These are phyloP conservation scores for Erebia ligea DNA, from an alignment of 2,888 invertebrate species.

Conservation along the genomic window DNA sequence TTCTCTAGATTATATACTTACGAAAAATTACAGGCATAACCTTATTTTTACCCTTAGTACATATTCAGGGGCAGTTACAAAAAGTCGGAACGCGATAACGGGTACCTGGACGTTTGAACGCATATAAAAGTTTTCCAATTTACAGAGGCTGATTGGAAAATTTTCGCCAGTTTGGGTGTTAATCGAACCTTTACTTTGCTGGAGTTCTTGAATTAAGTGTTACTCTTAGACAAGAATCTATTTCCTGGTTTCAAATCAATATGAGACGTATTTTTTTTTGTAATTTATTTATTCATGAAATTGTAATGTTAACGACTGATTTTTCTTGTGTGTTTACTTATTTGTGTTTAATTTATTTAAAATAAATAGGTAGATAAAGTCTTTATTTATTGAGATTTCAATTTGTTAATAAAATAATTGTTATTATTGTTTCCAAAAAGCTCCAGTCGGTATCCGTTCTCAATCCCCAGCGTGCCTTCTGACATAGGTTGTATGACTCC, in stretches of 20 bases:
- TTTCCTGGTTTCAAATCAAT: conserved; percentile 7
- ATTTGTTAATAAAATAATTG: too few species aligned
- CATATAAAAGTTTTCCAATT: conserved; percentile 83
- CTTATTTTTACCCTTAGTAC: conserved; percentile 31
- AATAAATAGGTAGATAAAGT: too few species aligned
- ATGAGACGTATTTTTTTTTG: not conserved
- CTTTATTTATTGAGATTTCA: too few species aligned
- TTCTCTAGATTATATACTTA: not conserved
- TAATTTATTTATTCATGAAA: too few species aligned
- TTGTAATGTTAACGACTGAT: too few species aligned
- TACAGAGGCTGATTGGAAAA: conserved; percentile 81
- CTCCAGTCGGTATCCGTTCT: too few species aligned
- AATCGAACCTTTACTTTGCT: conserved; percentile 76
- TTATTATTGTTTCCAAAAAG: too few species aligned
- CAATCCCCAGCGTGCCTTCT: too few species aligned
- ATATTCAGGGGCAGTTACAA: conserved; percentile 54
- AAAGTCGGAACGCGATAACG: conserved; percentile 72
- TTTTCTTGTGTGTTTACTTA: too few species aligned
- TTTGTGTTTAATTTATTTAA: too few species aligned
- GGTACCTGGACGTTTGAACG: conserved; percentile 80
- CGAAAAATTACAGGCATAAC: not conserved
- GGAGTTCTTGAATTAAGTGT: conserved; percentile 67
- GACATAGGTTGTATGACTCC: too few species aligned
- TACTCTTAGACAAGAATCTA: conserved; percentile 41
- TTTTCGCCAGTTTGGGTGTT: conserved; percentile 80